Percentiles rank a stretch among this genome's conserved stretches.
These are phyloP conservation scores for Musca domestica DNA, from an alignment of 1,140 invertebrate species.

Conservation along the genomic window DNA sequence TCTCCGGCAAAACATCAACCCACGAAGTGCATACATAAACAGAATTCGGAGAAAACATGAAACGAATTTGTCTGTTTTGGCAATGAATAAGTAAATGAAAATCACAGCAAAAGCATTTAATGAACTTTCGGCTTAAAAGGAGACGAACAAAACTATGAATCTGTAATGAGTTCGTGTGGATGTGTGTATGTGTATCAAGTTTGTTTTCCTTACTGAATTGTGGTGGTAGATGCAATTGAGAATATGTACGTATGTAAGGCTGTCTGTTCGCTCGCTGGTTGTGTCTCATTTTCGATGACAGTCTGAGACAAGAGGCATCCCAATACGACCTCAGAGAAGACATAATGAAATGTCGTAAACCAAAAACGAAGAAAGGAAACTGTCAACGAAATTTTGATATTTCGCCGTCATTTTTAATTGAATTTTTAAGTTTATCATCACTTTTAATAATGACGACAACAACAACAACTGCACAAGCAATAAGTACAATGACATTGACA, in stretches of 20 bases:
- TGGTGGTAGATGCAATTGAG: no score
- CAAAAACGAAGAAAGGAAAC: background rate
- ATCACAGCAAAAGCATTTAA: constrained; percentile 18
- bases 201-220: no score
- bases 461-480: background rate
- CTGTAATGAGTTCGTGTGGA: no score
- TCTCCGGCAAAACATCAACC: no score
- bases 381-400: constrained; percentile 2
- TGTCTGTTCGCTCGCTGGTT: no score
- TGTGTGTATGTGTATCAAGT: no score
- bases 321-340: background rate
- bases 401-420: constrained; percentile 15
- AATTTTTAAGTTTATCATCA: constrained; percentile 17
- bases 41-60: no score
- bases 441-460: constrained; percentile 5
- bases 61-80: background rate
- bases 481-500: background rate
- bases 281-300: background rate
- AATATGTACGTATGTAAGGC: no score
- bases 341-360: background rate
- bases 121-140: constrained; percentile 6
- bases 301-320: no score
- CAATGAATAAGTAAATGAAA: constrained; percentile 11
- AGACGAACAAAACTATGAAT: background rate
- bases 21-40: no score